Conservation (phyloP, 2,113 vertebrate species). For the Catharus minimus region DNA sequence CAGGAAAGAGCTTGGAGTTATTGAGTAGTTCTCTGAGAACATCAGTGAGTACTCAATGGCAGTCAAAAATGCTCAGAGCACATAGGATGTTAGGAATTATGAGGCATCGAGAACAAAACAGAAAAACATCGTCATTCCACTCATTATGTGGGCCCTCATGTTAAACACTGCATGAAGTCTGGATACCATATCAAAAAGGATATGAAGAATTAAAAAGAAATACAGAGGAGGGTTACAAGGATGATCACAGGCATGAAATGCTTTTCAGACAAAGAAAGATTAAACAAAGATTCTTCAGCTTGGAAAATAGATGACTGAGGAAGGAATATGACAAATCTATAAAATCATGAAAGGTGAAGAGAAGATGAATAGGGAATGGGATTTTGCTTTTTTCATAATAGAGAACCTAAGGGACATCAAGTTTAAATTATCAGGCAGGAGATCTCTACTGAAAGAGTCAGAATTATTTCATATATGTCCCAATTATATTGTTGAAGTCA, state of each 20-base stretch:
- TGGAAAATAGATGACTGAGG: slow-evolving; percentile 41
- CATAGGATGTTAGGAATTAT: slow-evolving; percentile 38
- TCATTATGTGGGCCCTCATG: slow-evolving; percentile 23
- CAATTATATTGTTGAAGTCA: slow-evolving; percentile 13
- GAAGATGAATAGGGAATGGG: slow-evolving; percentile 42
- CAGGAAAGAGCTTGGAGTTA: slow-evolving; percentile 19
- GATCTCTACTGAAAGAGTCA: neutral
- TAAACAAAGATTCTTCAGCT: slow-evolving; percentile 47
- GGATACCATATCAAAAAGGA: slow-evolving; percentile 24
- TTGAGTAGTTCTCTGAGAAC: slow-evolving; percentile 26
- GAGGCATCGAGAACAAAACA: slow-evolving; percentile 40
- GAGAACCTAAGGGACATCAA: slow-evolving; percentile 28
- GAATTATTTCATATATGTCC: neutral
- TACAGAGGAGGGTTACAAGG: slow-evolving; percentile 12
- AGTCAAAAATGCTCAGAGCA: slow-evolving; percentile 32
- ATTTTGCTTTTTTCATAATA: slow-evolving; percentile 26
- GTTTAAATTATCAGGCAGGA: slow-evolving; percentile 51
- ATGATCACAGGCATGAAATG: slow-evolving; percentile 37
- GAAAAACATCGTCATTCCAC: slow-evolving; percentile 33
- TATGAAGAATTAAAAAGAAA: slow-evolving; percentile 29
- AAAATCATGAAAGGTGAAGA: slow-evolving; percentile 37
- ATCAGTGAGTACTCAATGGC: slow-evolving; percentile 19
- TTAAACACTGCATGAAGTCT: slow-evolving; percentile 39
- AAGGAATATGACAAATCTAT: slow-evolving; percentile 44
- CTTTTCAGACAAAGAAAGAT: slow-evolving; percentile 47